These are phyloP conservation scores for Gambusia holbrooki DNA, from an alignment of 2,113 vertebrate species.

Conservation along the genomic window DNA sequence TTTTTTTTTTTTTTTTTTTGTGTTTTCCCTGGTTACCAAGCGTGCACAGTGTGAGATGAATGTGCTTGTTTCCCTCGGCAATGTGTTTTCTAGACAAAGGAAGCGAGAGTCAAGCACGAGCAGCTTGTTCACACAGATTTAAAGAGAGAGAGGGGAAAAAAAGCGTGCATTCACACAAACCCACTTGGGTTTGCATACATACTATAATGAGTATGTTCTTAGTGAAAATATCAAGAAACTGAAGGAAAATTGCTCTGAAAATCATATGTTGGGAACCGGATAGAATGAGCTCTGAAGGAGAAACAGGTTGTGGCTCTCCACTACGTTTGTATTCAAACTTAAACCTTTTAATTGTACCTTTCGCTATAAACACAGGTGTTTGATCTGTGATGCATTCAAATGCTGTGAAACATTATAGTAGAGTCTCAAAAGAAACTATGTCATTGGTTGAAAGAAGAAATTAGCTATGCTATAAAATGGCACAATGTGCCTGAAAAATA, in stretches of 20 bases:
- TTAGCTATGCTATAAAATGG: not conserved
- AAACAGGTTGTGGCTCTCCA: not conserved
- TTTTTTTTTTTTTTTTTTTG: constrained; percentile 1
- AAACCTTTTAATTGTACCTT: not conserved
- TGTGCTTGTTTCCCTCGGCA: constrained; percentile 54
- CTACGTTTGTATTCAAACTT: no score
- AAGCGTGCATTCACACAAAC: not conserved
- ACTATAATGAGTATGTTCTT: not conserved
- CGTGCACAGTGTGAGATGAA: constrained; percentile 58
- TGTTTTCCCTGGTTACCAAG: constrained; percentile 58
- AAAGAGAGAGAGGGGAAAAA: not conserved
- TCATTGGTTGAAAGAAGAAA: not conserved
- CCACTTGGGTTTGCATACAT: not conserved
- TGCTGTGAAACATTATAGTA: no score
- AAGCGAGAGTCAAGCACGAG: constrained; percentile 3
- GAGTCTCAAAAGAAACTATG: no score
- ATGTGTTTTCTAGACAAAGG: constrained; percentile 36
- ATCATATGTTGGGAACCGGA: not conserved
- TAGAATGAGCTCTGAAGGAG: not conserved
- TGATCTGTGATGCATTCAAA: not conserved
- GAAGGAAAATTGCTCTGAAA: not conserved
- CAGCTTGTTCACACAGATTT: constrained; percentile 6
- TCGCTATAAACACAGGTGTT: not conserved
- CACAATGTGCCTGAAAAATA: no score
- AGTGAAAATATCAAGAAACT: not conserved